Conservation (phyloP, 2,113 vertebrate genomes). For the Neoarius graeffei region DNA sequence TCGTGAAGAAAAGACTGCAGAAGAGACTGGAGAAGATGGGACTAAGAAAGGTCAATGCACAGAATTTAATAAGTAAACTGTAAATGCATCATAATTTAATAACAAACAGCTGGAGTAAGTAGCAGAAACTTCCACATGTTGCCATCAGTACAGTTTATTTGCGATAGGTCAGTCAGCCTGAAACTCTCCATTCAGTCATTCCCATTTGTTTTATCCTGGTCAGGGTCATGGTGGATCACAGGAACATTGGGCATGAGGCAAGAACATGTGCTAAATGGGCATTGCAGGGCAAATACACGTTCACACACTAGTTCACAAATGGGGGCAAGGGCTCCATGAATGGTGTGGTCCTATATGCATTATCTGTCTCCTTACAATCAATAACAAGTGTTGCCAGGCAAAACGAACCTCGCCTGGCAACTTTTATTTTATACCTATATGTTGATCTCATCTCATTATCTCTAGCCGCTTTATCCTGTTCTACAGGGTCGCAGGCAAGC, state of each 20-base stretch:
- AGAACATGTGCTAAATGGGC: not conserved
- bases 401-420: no score
- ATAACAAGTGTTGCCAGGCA: no score
- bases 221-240: not conserved
- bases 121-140: not conserved
- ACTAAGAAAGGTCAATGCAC: constrained; percentile 54
- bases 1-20: constrained; percentile 67
- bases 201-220: not conserved
- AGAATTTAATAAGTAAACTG: not conserved
- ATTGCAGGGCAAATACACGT: not conserved
- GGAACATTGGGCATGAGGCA: not conserved
- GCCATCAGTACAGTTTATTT: not conserved
- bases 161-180: not conserved
- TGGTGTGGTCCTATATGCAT: not conserved
- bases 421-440: no score
- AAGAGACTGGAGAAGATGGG: constrained; percentile 72
- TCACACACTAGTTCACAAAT: not conserved
- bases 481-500: no score
- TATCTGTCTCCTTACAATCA: not conserved
- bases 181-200: not conserved
- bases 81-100: not conserved
- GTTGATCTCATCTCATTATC: no score
- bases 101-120: not conserved
- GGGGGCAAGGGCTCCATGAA: not conserved
- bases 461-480: no score